Base-by-base conservation (phyloP, 1,140 invertebrate genomes). In the Mylabris phalerata region DNA sequence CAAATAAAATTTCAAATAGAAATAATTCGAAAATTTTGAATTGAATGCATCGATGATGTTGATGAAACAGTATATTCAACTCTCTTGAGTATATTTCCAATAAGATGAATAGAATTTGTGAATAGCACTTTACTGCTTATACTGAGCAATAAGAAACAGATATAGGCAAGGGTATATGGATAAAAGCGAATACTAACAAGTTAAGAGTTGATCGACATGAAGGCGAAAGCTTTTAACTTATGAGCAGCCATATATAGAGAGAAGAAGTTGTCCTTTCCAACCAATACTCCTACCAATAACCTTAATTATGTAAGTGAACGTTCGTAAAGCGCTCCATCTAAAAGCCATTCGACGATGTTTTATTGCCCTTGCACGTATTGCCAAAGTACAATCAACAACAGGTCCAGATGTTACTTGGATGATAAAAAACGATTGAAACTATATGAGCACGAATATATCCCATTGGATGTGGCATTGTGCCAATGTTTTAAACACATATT, bases 171-270 rank as follows among this genome's bases (percentile, higher is more conserved):
- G 32, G 32, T 42, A 32, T 32, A 7, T 32, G 32, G 46, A 57
- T 55, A 63, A 63, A 63, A 59, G 61, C 57, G 54, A 63, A 48
- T 63, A 58, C 58, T 60, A 57, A 59, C 56, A 62, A 55, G 52
- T 59, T 59, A 63, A 60, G 50, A 54, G 55, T 26, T 44, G 55
- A 60, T 60, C 59, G 59, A 57, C 51, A 57, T 47, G 48, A 60
- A 63, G 54, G 57, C 57, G 52, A 62, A 61, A 61, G 60, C 60
- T 61, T 61, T 57, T 57, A 57, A 50, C 50, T 48, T 49, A 57
- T 61, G 50, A 55, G 50, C 58, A 57, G 57, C 52, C 50, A 60
- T 63, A 32, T 0, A 32, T 3, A 5, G 4, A 32, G 4, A 32
- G 32, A 5, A 32, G 19, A 32, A 32, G 32, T 32, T 32, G 32